Conservation (phyloP, 2,797 vertebrate species). For the Cuculus canorus region DNA sequence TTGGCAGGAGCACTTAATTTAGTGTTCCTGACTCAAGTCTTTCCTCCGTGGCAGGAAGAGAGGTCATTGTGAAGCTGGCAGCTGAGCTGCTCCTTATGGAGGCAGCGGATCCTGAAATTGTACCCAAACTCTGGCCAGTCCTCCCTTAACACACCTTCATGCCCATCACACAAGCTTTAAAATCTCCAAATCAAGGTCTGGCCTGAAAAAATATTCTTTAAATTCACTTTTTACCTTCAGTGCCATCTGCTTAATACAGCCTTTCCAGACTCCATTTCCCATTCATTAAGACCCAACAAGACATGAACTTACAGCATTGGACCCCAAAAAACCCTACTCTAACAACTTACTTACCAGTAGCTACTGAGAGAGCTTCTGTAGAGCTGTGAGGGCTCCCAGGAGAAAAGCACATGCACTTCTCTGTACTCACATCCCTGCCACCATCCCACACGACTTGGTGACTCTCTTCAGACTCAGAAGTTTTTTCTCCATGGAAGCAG, state of each 20-base stretch:
- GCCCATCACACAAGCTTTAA: not conserved
- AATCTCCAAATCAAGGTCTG: not conserved
- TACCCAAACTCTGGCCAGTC: not conserved
- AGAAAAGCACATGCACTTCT: not conserved
- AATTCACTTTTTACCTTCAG: not conserved
- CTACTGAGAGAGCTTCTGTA: not conserved
- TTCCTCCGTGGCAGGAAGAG: not conserved
- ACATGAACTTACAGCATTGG: not conserved
- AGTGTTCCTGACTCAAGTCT: not conserved
- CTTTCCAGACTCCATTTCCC: not conserved
- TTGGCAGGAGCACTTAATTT: not conserved
- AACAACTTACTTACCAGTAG: not conserved
- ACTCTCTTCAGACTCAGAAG: not conserved
- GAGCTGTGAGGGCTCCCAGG: not conserved
- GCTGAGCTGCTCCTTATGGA: not conserved
- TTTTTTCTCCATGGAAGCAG: not conserved
- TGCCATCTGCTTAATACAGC: not conserved
- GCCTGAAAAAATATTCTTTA: not conserved
- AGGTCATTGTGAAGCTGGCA: not conserved
- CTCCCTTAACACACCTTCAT: not conserved
- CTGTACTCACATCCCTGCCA: not conserved
- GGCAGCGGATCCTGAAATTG: not conserved
- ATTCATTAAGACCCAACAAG: not conserved
- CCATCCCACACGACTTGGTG: not conserved
- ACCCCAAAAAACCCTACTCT: not conserved